A percentile compares a stretch with the other conserved stretches of the same genome.
Conservation (phyloP, 2,797 vertebrate genomes). For the Lateolabrax maculatus region DNA sequence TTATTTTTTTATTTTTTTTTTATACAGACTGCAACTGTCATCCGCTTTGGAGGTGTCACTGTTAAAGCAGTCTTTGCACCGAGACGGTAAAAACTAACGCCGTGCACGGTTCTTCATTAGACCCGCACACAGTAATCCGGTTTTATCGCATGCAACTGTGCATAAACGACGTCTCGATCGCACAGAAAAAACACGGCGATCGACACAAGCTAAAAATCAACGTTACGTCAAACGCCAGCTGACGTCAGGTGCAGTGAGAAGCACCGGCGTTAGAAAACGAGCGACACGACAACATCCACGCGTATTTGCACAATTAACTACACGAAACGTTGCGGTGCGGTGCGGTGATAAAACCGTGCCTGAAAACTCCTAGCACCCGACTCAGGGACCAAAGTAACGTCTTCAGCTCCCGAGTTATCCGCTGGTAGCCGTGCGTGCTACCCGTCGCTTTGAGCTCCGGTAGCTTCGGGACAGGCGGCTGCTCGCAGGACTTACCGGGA, state of each 20-base stretch:
- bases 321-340: background rate
- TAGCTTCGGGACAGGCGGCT: no score
- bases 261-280: no score
- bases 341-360: rapidly evolving
- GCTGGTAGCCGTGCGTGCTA: conserved; percentile 74
- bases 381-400: background rate
- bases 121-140: no score
- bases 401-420: conserved; percentile 51
- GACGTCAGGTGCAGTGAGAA: conserved; percentile 49
- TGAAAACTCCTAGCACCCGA: background rate
- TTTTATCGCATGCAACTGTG: no score
- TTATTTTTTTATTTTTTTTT: background rate
- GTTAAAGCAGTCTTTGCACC: background rate
- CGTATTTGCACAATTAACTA: background rate
- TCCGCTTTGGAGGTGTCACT: background rate
- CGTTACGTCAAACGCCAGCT: conserved; percentile 51
- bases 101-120: background rate
- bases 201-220: background rate
- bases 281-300: background rate
- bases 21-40: background rate
- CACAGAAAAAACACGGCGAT: background rate
- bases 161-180: background rate
- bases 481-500: conserved; percentile 66
- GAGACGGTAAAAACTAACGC: background rate
- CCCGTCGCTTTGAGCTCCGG: conserved; percentile 59